These are phyloP conservation scores for Dendrocincla fuliginosa DNA, from an alignment of 2,797 vertebrate species.

Conservation along the genomic window DNA sequence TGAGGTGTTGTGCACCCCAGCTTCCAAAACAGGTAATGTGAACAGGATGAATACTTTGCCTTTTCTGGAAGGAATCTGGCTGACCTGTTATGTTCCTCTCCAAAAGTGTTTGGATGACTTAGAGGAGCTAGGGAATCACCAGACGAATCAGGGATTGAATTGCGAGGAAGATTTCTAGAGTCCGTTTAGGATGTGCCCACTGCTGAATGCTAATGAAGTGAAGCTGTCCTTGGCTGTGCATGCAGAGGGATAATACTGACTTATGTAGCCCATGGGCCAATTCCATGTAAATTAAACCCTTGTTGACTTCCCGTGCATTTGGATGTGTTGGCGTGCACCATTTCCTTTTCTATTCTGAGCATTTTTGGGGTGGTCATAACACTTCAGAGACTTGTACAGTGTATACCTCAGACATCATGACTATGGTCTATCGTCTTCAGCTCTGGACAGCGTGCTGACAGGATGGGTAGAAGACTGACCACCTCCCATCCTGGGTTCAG, in stretches of 20 bases:
- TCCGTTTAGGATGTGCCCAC: neutral
- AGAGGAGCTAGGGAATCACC: neutral
- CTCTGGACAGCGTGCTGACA: neutral
- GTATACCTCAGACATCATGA: neutral
- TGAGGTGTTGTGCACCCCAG: neutral
- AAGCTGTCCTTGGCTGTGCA: neutral
- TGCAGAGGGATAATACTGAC: neutral
- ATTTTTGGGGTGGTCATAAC: neutral
- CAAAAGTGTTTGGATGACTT: neutral
- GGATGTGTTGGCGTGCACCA: fast-evolving
- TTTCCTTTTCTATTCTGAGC: neutral
- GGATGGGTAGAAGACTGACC: neutral
- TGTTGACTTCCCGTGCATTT: fast-evolving
- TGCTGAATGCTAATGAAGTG: neutral
- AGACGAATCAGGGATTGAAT: neutral
- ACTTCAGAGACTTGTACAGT: neutral
- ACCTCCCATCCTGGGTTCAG: neutral
- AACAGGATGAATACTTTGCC: neutral
- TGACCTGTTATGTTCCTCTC: neutral
- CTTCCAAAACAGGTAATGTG: neutral
- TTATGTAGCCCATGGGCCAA: neutral
- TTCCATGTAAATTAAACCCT: neutral
- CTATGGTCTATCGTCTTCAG: fast-evolving
- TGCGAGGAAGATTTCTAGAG: neutral
- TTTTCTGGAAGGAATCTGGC: neutral